phyloP scores from a whole-genome alignment of 2,113 vertebrate genomes.

The Elaphurus davidianus region DNA sequence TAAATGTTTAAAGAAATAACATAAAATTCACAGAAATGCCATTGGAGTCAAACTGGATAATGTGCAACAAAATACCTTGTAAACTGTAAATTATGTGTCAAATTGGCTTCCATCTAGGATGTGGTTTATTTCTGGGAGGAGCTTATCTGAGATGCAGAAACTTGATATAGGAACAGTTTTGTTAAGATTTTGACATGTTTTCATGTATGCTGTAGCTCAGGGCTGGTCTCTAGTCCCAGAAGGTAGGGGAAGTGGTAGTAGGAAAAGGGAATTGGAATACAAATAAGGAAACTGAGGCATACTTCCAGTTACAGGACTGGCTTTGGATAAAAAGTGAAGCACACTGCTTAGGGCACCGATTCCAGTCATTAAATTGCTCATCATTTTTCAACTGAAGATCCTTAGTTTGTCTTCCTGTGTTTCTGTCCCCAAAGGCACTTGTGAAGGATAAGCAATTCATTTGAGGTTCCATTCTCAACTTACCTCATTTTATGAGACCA shows the following conservation, averaged over 20 bases:
- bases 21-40: not conserved
- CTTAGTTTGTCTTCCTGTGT: not conserved
- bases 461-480: not conserved
- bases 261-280: not conserved
- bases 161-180: not conserved
- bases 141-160: not conserved
- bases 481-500: not conserved
- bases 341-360: not conserved
- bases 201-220: not conserved
- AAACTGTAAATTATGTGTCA: not conserved
- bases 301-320: not conserved
- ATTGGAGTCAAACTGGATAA: not conserved
- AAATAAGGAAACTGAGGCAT: not conserved
- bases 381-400: not conserved
- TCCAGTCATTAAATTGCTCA: not conserved
- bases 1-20: not conserved
- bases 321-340: not conserved
- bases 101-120: not conserved
- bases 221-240: not conserved
- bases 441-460: not conserved
- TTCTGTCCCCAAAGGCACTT: not conserved
- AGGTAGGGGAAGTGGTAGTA: not conserved
- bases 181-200: conserved; percentile 9
- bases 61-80: not conserved
- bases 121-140: not conserved